Conservation (phyloP, 2,113 vertebrate genomes). For the Dascyllus trimaculatus region DNA sequence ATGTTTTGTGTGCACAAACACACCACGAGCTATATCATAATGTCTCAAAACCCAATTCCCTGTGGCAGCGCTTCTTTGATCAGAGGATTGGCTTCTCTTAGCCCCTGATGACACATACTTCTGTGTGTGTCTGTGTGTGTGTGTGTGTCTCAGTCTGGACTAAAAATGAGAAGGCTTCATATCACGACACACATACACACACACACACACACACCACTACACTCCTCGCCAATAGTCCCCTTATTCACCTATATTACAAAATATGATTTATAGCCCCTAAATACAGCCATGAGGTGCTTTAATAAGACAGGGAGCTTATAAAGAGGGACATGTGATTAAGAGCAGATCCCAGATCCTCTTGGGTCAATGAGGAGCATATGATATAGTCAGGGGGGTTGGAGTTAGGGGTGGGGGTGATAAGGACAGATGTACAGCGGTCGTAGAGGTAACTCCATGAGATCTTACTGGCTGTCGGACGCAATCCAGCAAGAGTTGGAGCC, state of each 20-base stretch:
- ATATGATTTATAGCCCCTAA: slow-evolving; percentile 81
- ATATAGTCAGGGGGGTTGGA: slow-evolving; percentile 31
- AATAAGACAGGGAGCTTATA: slow-evolving; percentile 81
- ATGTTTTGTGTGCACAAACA: slow-evolving; percentile 23
- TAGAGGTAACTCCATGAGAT: slow-evolving; percentile 50
- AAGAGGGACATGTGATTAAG: slow-evolving; percentile 81
- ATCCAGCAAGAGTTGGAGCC: slow-evolving; percentile 40
- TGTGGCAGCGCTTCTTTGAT: slow-evolving; percentile 74
- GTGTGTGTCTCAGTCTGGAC: slow-evolving; percentile 41
- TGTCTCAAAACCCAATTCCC: slow-evolving; percentile 56
- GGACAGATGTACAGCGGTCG: slow-evolving; percentile 72
- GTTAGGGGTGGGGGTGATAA: slow-evolving; percentile 25
- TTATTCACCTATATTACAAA: slow-evolving; percentile 75
- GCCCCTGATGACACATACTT: slow-evolving; percentile 60
- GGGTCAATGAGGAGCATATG: slow-evolving; percentile 63
- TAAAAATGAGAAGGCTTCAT: slow-evolving; percentile 76
- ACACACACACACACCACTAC: slow-evolving; percentile 34
- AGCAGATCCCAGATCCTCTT: slow-evolving; percentile 75
- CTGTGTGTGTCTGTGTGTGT: slow-evolving; percentile 12
- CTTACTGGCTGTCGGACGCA: slow-evolving; percentile 46
- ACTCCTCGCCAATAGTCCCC: slow-evolving; percentile 39
- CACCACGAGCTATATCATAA: slow-evolving; percentile 28
- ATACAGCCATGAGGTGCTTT: slow-evolving; percentile 73
- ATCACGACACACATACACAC: slow-evolving; percentile 52
- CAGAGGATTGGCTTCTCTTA: slow-evolving; percentile 62